phyloP scores from a whole-genome alignment of 2,888 invertebrate species.

The Synanthedon myopaeformis region DNA sequence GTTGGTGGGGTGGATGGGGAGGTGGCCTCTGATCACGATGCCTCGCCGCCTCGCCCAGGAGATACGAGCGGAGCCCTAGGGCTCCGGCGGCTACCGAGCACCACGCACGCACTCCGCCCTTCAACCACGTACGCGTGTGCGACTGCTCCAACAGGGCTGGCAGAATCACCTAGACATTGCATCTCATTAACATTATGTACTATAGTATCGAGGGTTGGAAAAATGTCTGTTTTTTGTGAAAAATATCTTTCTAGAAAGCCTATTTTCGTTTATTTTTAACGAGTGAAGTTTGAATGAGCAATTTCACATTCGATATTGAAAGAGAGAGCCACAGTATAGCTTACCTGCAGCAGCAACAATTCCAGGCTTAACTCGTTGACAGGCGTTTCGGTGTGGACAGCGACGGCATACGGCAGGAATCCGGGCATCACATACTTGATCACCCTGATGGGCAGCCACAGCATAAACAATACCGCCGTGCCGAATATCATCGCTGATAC shows the following conservation, averaged over 20 bases:
- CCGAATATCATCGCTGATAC: slow-evolving; percentile 97
- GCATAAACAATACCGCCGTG: slow-evolving; percentile 93
- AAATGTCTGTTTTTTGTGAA: too few relatives aligned
- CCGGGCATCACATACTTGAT: slow-evolving; percentile 84
- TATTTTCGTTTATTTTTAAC: too few relatives aligned
- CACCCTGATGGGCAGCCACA: slow-evolving; percentile 94
- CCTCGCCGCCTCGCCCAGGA: slow-evolving; percentile 78
- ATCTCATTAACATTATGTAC: too few relatives aligned
- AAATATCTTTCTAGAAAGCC: too few relatives aligned
- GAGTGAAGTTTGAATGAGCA: too few relatives aligned
- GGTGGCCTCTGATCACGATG: slow-evolving; percentile 26
- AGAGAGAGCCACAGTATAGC: slow-evolving; percentile 2
- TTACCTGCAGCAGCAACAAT: slow-evolving; percentile 85
- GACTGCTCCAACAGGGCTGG: slow-evolving; percentile 97
- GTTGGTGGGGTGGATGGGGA: slow-evolving; percentile 50
- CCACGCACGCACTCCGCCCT: slow-evolving; percentile 89
- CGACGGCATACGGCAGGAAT: slow-evolving; percentile 96
- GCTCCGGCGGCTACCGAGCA: slow-evolving; percentile 86
- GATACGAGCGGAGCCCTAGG: slow-evolving; percentile 88
- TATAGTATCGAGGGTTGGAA: too few relatives aligned
- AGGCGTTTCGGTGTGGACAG: slow-evolving; percentile 83
- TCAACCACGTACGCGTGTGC: slow-evolving; percentile 94
- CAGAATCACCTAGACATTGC: slow-evolving; percentile 79
- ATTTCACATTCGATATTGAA: too few relatives aligned
- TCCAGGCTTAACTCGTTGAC: slow-evolving; percentile 96